phyloP scores from a whole-genome alignment of 2,113 vertebrate genomes.

The Hemiprocne comata region DNA sequence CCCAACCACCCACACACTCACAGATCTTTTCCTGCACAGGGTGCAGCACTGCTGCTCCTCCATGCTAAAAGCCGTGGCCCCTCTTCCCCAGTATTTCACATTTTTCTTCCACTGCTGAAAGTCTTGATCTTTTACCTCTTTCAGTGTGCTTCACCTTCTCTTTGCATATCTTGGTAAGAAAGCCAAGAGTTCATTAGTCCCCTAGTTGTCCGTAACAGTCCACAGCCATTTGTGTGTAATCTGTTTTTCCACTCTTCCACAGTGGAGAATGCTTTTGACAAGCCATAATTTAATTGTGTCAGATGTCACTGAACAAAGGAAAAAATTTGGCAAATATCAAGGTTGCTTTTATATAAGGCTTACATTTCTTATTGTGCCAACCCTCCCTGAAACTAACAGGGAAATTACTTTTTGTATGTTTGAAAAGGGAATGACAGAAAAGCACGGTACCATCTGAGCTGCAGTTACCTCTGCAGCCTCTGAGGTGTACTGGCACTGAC shows the following conservation, averaged over 20 bases:
- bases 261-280: constrained; percentile 68
- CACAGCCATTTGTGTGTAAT: constrained; percentile 8
- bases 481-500: not conserved
- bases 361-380: not conserved
- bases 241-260: constrained; percentile 44
- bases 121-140: not conserved
- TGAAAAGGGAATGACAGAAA: not conserved
- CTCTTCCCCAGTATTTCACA: not conserved
- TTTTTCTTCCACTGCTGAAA: not conserved
- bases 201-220: not conserved
- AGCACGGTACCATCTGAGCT: not conserved
- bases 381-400: not conserved
- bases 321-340: not conserved
- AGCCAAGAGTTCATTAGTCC: not conserved
- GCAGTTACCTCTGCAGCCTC: not conserved
- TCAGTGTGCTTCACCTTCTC: not conserved
- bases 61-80: not conserved
- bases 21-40: not conserved
- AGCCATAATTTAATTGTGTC: constrained; percentile 56
- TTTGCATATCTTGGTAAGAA: not conserved
- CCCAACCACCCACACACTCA: no score
- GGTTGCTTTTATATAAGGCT: not conserved
- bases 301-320: constrained; percentile 14
- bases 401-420: not conserved
- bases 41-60: not conserved